phyloP scores from a whole-genome alignment of 1,140 invertebrate species.

The Drosophila ogumai region DNA sequence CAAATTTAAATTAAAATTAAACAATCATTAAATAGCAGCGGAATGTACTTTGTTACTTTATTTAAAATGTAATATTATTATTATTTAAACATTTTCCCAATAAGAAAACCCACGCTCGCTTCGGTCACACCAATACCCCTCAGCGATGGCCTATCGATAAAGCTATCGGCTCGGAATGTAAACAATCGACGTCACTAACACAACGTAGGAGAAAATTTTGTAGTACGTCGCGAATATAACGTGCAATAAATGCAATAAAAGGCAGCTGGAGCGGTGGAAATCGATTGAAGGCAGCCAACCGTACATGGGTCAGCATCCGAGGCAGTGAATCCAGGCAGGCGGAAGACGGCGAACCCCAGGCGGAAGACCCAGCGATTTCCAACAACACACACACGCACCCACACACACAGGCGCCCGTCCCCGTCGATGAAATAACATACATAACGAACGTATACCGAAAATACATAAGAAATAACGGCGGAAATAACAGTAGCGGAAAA shows the following conservation, averaged over 20 bases:
- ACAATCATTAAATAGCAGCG: too few species aligned
- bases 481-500: slow-evolving; percentile 32
- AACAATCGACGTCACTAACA: slow-evolving; percentile 27
- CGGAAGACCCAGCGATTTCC: slow-evolving; percentile 27
- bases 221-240: slow-evolving; percentile 59
- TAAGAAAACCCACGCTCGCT: neutral
- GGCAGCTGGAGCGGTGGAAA: slow-evolving; percentile 42
- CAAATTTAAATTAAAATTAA: neutral
- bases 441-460: slow-evolving; percentile 79
- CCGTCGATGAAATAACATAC: slow-evolving; percentile 77
- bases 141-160: slow-evolving; percentile 15
- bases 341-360: slow-evolving; percentile 28
- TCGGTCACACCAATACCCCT: neutral
- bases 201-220: slow-evolving; percentile 58
- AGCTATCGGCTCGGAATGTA: slow-evolving; percentile 14
- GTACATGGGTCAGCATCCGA: slow-evolving; percentile 57
- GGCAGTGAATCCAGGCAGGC: slow-evolving; percentile 48
- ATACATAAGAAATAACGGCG: slow-evolving; percentile 69
- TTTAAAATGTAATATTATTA: too few species aligned
- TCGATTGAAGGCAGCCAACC: slow-evolving; percentile 55
- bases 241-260: slow-evolving; percentile 72
- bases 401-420: slow-evolving; percentile 41
- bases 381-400: slow-evolving; percentile 45
- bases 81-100: neutral
- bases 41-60: too few species aligned